Percentiles rank a stretch among this genome's conserved stretches.
Evolutionary conservation across 2,888 invertebrate genomes (phyloP).

Genomic region (Phragmatobia fuliginosa): DNA sequence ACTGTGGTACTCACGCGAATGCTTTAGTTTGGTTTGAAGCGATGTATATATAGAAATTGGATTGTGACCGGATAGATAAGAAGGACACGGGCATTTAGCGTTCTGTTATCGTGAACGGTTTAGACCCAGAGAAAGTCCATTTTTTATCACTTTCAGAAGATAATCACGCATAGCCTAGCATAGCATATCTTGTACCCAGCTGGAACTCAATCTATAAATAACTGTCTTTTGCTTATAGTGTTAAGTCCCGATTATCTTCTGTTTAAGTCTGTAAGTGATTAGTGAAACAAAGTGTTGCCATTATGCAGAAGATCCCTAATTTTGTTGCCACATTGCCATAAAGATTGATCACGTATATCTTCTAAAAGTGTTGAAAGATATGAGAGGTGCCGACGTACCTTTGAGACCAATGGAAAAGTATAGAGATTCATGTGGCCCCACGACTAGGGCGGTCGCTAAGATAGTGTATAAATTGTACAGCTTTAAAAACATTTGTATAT

Average conservation of each 20-base stretch:
- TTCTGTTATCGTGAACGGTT: conserved; percentile 29
- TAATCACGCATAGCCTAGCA: conserved; percentile 2
- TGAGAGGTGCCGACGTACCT: background rate
- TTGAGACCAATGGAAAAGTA: conserved; percentile 7
- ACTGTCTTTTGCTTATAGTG: conserved; percentile 1
- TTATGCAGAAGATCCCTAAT: background rate
- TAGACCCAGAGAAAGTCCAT: background rate
- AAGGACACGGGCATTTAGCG: conserved; percentile 41
- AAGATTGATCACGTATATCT: conserved; percentile 12
- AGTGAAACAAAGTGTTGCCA: background rate
- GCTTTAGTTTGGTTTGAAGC: conserved; percentile 17
- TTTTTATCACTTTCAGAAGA: conserved; percentile 5
- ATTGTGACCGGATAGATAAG: conserved; percentile 70
- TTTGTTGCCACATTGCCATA: conserved; percentile 8
- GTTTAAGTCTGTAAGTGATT: background rate
- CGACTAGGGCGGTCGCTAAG: conserved; percentile 58
- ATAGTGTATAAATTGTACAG: conserved; percentile 84
- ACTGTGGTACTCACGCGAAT: conserved; percentile 5
- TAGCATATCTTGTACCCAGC: background rate
- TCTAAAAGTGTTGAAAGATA: conserved; percentile 15
- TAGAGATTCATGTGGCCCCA: conserved; percentile 48
- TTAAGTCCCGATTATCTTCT: conserved; percentile 1
- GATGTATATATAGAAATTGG: conserved; percentile 57
- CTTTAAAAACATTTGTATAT: conserved; percentile 82
- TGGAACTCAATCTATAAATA: conserved; percentile 10